Percentiles rank a stretch among this genome's conserved stretches.
phyloP scores from a whole-genome alignment of 1,140 invertebrate species.

The Antheraea mylitta region DNA sequence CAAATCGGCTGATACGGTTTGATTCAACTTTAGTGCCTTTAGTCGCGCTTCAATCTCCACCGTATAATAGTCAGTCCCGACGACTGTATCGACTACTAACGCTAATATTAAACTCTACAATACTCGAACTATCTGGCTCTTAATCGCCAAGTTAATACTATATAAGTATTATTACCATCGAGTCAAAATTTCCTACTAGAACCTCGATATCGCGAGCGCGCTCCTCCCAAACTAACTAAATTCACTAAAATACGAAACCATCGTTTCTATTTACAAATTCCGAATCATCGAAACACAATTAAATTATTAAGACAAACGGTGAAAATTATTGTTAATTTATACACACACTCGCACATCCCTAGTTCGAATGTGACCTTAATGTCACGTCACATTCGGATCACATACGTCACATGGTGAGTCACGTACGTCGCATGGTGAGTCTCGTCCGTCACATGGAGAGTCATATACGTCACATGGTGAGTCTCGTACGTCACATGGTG shows the following conservation, averaged over 20 bases:
- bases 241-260: conserved; percentile 43
- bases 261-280: conserved; percentile 15
- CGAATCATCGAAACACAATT: conserved; percentile 7
- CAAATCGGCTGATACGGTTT: background rate
- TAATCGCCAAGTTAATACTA: background rate
- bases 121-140: background rate
- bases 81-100: conserved; percentile 23
- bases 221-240: conserved; percentile 33
- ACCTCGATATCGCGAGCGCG: background rate
- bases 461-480: no score
- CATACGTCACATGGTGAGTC: no score
- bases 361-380: no score
- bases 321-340: no score
- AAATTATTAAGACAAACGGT: no score
- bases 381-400: no score
- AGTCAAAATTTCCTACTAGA: background rate
- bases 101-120: conserved; percentile 26
- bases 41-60: conserved; percentile 6
- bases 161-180: background rate
- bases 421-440: no score
- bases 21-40: conserved; percentile 39
- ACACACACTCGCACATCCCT: no score
- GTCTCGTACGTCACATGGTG: no score
- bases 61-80: background rate
- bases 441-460: no score